These are phyloP conservation scores for Bovichtus diacanthus DNA, from an alignment of 2,797 vertebrate species.

Conservation along the genomic window DNA sequence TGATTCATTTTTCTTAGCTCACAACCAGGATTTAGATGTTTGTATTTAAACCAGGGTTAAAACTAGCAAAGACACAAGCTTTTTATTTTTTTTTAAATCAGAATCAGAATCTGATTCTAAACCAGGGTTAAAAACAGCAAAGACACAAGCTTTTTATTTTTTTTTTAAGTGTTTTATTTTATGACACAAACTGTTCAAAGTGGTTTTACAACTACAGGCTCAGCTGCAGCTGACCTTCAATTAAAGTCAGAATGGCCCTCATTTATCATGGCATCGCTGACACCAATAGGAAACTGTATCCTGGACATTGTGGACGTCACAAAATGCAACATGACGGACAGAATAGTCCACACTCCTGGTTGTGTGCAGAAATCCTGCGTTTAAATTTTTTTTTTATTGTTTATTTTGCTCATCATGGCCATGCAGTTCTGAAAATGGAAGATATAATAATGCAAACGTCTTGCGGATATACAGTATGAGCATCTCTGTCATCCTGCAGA, in stretches of 20 bases:
- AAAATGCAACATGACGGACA: conserved; percentile 11
- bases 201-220: conserved; percentile 47
- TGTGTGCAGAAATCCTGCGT: conserved; percentile 1
- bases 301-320: neutral
- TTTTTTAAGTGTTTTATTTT: too few relatives aligned
- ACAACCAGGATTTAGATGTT: conserved; percentile 3
- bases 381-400: too few relatives aligned
- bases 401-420: neutral
- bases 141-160: conserved; percentile 14
- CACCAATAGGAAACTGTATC: conserved; percentile 30
- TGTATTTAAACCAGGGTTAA: conserved; percentile 35
- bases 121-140: conserved; percentile 25
- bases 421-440: neutral
- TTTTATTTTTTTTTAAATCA: too few relatives aligned
- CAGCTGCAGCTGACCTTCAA: conserved; percentile 55
- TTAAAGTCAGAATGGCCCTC: conserved; percentile 60
- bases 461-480: too few relatives aligned
- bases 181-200: conserved; percentile 42
- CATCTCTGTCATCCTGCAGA: neutral
- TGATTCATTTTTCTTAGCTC: conserved; percentile 8
- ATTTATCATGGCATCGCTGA: conserved; percentile 55
- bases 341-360: neutral
- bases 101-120: too few relatives aligned
- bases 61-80: conserved; percentile 14
- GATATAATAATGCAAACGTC: conserved; percentile 5